These are phyloP conservation scores for Octopus sinensis DNA, from an alignment of 1,140 invertebrate genomes.

Conservation along the genomic window DNA sequence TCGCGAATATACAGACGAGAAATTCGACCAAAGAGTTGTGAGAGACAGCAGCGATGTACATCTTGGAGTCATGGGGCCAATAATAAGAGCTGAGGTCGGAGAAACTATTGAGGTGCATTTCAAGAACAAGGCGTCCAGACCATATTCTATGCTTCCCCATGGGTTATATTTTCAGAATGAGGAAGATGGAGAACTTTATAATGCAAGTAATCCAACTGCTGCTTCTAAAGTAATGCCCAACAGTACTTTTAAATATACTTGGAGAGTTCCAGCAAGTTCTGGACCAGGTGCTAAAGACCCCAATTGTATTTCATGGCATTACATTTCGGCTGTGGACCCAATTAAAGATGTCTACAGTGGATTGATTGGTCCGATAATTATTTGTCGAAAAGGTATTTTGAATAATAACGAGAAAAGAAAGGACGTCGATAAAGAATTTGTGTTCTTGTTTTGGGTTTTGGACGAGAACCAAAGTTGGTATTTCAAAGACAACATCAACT, in stretches of 20 bases:
- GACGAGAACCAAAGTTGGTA: constrained; percentile 48
- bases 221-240: constrained; percentile 27
- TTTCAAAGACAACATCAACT: constrained; percentile 37
- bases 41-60: constrained; percentile 32
- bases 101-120: constrained; percentile 42
- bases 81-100: constrained; percentile 49
- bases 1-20: constrained; percentile 46
- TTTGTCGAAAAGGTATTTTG: constrained; percentile 36
- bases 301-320: constrained; percentile 44
- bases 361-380: constrained; percentile 44
- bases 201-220: constrained; percentile 9
- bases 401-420: constrained; percentile 19
- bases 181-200: constrained; percentile 36
- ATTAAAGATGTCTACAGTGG: constrained; percentile 41
- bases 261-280: constrained; percentile 38
- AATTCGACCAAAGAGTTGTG: constrained; percentile 35
- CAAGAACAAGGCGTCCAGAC: constrained; percentile 35
- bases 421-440: constrained; percentile 43
- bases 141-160: constrained; percentile 39
- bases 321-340: constrained; percentile 44
- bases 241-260: constrained; percentile 32
- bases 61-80: constrained; percentile 44
- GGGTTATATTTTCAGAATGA: constrained; percentile 33
- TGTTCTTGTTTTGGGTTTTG: constrained; percentile 38
- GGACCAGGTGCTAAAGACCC: constrained; percentile 43